Evolutionary conservation across 2,113 vertebrate species (phyloP).

Genomic region (Engraulis encrasicolus): DNA sequence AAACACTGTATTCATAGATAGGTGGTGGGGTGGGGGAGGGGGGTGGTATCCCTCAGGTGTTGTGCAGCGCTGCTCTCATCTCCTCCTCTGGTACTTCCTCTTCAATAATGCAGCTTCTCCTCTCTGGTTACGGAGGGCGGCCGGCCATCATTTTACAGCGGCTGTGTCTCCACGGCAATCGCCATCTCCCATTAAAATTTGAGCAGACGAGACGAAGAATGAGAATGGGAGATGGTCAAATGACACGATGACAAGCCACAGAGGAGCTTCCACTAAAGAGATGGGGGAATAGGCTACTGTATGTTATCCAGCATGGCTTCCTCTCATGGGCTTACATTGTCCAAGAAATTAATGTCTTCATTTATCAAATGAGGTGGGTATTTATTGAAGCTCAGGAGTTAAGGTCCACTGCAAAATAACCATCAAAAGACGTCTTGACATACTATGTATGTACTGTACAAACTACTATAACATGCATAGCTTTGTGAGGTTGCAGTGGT

Average conservation of each 20-base stretch:
- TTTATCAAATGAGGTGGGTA: background rate
- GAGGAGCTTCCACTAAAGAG: background rate
- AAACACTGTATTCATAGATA: no score
- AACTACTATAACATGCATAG: no score
- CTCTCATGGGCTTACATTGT: background rate
- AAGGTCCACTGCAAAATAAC: background rate
- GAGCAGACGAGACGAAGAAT: conserved; percentile 33
- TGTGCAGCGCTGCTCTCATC: conserved; percentile 34
- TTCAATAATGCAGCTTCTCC: conserved; percentile 37
- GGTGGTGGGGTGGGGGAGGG: no score
- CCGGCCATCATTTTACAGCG: conserved; percentile 36
- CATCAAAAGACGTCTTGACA: background rate
- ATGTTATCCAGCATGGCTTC: no score
- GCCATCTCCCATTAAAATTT: conserved; percentile 25
- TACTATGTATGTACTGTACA: no score
- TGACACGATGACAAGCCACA: background rate
- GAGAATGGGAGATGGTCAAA: background rate
- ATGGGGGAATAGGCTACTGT: background rate
- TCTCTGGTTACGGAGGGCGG: conserved; percentile 30
- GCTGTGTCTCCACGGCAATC: conserved; percentile 14
- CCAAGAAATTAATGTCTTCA: background rate
- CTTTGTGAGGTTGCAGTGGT: no score
- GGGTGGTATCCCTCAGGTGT: conserved; percentile 34
- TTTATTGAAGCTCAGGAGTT: no score
- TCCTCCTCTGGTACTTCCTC: conserved; percentile 37